Evolutionary conservation across 92 coral and sea anemone species (phyloP).

Genomic region (Porites lobata): DNA sequence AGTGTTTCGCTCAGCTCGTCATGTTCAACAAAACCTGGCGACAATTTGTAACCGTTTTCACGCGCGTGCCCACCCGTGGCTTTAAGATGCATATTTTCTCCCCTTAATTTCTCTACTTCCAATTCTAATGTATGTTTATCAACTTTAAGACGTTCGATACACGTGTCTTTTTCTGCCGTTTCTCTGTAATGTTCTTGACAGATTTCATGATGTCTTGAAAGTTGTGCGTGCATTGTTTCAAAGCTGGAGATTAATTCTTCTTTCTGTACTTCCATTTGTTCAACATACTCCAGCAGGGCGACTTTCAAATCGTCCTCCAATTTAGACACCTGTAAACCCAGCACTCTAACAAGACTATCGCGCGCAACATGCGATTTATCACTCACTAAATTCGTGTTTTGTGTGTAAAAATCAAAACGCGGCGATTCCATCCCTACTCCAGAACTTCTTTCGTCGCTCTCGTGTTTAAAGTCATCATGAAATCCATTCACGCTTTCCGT

Average conservation of each 20-base stretch:
- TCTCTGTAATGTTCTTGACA: conserved; percentile 81
- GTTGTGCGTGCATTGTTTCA: conserved; percentile 84
- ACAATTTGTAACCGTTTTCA: conserved; percentile 32
- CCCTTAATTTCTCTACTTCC: conserved; percentile 67
- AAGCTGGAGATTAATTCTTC: conserved; percentile 87
- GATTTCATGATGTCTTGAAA: conserved; percentile 75
- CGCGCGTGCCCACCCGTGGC: conserved; percentile 27
- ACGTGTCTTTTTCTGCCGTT: conserved; percentile 69
- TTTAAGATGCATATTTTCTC: conserved; percentile 48
- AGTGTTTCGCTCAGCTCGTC: conserved; percentile 76
- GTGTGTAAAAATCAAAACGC: conserved; percentile 2
- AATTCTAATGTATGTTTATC: conserved; percentile 72
- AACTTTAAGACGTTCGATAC: conserved; percentile 67
- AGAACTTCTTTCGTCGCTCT: conserved; percentile 56
- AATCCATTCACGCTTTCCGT: conserved; percentile 8
- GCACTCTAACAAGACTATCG: conserved; percentile 74
- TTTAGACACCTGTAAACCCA: conserved; percentile 85
- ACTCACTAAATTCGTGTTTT: neutral
- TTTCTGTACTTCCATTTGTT: conserved; percentile 86
- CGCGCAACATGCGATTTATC: conserved; percentile 56
- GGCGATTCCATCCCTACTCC: conserved; percentile 39
- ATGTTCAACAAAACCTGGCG: conserved; percentile 65
- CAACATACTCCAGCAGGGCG: conserved; percentile 79
- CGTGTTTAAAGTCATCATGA: conserved; percentile 7
- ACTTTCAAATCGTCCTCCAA: conserved; percentile 89